phyloP scores from a whole-genome alignment of 2,113 vertebrate species.

The Leucosticte australis region DNA sequence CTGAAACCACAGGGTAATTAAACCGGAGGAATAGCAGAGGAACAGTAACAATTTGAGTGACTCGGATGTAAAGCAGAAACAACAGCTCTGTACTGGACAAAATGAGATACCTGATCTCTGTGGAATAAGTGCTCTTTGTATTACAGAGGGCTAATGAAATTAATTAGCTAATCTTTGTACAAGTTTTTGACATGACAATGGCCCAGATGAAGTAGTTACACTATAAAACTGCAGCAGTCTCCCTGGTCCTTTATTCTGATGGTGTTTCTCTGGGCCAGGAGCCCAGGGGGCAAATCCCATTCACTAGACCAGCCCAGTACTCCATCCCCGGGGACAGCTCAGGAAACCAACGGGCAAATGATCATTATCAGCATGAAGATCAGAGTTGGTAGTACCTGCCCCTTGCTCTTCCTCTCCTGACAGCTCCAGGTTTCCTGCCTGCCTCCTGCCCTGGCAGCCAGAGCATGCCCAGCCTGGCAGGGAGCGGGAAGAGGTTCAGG shows the following conservation, averaged over 20 bases:
- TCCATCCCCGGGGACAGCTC: background rate
- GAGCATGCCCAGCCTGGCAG: background rate
- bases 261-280: background rate
- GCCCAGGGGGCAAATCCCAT: background rate
- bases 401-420: background rate
- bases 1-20: background rate
- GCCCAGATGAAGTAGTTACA: background rate
- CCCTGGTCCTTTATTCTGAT: background rate
- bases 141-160: background rate
- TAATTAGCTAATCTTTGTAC: background rate
- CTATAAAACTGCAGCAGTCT: background rate
- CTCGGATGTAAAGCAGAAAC: background rate
- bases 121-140: background rate
- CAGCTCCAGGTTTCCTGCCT: background rate
- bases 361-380: background rate
- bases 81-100: background rate
- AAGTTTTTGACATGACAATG: background rate
- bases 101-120: background rate
- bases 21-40: background rate
- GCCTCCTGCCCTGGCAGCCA: background rate
- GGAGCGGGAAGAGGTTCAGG: background rate
- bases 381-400: rapidly evolving
- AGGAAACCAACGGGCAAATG: background rate
- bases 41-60: background rate
- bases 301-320: background rate